Evolutionary conservation across 2,797 vertebrate genomes (phyloP).

Genomic region (Lepidocolaptes lacrymiger): DNA sequence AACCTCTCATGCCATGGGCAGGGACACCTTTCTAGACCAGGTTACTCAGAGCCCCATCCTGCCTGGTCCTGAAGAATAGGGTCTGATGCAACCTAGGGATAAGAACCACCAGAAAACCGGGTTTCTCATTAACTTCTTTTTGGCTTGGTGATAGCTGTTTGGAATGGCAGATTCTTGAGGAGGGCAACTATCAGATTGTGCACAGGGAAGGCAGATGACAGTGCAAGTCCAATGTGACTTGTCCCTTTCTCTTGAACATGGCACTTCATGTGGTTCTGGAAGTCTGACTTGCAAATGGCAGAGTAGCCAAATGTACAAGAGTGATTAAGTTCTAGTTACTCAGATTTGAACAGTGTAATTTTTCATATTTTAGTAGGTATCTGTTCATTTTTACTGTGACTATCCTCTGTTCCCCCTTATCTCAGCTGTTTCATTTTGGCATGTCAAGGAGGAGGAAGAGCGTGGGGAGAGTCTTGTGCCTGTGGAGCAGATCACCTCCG

Average conservation of each 20-base stretch:
- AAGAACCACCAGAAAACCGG: neutral
- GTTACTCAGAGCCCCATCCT: neutral
- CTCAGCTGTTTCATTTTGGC: constrained; percentile 1
- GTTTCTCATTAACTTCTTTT: neutral
- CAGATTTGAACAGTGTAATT: neutral
- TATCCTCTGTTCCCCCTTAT: neutral
- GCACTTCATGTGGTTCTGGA: neutral
- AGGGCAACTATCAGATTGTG: accelerated
- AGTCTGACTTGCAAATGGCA: neutral
- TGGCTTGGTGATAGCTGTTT: neutral
- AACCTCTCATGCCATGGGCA: neutral
- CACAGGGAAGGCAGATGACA: neutral
- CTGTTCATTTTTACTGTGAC: neutral
- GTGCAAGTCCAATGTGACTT: neutral
- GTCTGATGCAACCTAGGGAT: neutral
- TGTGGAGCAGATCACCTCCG: constrained; percentile 71
- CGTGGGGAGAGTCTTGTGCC: constrained; percentile 44
- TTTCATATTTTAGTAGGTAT: neutral
- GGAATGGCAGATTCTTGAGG: neutral
- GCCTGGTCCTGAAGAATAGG: neutral
- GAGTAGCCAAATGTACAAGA: neutral
- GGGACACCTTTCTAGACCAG: too few species aligned
- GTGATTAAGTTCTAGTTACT: neutral
- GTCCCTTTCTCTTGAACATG: neutral
- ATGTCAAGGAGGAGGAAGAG: neutral